phyloP scores from a whole-genome alignment of 2,113 vertebrate species.

The Parotia lawesii region DNA sequence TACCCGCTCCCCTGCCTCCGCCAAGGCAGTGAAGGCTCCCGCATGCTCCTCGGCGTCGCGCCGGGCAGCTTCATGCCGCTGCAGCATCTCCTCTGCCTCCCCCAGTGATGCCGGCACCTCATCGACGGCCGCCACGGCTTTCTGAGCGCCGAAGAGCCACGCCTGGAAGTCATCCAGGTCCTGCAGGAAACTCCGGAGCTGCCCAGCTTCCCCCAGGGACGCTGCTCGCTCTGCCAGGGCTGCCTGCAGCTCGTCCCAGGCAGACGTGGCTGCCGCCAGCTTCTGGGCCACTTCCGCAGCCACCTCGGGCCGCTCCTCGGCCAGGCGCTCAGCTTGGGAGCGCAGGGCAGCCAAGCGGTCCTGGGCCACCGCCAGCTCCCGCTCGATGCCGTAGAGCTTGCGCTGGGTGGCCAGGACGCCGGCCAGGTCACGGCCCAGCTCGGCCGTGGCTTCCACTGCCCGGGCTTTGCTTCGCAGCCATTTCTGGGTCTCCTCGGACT shows the following conservation, averaged over 20 bases:
- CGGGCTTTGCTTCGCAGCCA: constrained; percentile 90
- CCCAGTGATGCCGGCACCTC: constrained; percentile 81
- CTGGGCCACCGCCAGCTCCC: constrained; percentile 83
- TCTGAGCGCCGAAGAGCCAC: constrained; percentile 90
- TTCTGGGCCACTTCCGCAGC: constrained; percentile 73
- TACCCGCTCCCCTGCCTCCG: constrained; percentile 76
- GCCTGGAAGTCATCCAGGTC: constrained; percentile 93
- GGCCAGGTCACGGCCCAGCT: constrained; percentile 86
- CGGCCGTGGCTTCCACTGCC: constrained; percentile 85
- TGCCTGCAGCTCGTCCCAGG: constrained; percentile 82
- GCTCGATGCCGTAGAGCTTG: constrained; percentile 90
- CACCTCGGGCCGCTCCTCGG: constrained; percentile 79
- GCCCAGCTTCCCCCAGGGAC: constrained; percentile 89
- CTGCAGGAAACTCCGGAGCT: constrained; percentile 91
- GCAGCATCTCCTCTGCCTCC: constrained; percentile 86
- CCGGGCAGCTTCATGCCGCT: constrained; percentile 75
- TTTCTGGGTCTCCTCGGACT: constrained; percentile 87
- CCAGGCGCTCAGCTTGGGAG: constrained; percentile 77
- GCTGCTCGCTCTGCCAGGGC: constrained; percentile 81
- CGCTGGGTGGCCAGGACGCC: constrained; percentile 91
- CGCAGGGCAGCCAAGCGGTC: constrained; percentile 76
- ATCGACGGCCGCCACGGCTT: constrained; percentile 86
- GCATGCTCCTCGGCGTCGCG: constrained; percentile 79
- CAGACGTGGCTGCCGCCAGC: constrained; percentile 56
- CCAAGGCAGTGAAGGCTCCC: constrained; percentile 74